Conservation (phyloP, 2,113 vertebrate species). For the Anguilla rostrata region DNA sequence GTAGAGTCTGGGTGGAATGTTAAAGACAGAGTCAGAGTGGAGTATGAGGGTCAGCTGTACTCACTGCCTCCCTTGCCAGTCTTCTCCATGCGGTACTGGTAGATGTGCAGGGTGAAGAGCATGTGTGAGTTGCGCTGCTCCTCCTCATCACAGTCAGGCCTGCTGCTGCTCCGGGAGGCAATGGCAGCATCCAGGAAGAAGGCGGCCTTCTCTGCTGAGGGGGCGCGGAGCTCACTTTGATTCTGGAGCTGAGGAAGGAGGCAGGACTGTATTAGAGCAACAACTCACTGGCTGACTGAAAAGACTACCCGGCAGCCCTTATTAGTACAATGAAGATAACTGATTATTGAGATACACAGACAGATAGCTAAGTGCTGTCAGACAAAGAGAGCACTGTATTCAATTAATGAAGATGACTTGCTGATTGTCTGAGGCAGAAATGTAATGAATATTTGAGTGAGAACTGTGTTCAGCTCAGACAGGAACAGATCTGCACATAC, state of each 20-base stretch:
- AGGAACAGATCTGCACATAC: no score
- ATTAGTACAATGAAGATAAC: background rate
- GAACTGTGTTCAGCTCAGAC: no score
- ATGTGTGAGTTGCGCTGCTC: slow-evolving; percentile 95
- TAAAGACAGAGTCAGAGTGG: background rate
- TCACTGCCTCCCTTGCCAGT: slow-evolving; percentile 93
- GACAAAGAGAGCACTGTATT: background rate
- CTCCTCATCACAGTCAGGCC: slow-evolving; percentile 81
- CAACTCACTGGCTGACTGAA: background rate
- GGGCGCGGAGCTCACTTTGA: slow-evolving; percentile 92
- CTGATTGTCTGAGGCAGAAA: background rate
- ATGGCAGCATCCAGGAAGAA: slow-evolving; percentile 95
- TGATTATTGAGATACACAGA: background rate
- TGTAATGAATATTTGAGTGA: no score
- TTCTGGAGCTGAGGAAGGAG: slow-evolving; percentile 83
- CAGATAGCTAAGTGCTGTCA: background rate
- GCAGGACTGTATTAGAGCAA: background rate
- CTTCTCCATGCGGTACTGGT: slow-evolving; percentile 99
- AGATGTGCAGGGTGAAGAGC: slow-evolving; percentile 97
- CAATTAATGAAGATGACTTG: background rate
- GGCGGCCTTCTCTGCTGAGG: slow-evolving; percentile 91
- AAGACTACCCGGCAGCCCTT: background rate
- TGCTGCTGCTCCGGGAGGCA: slow-evolving; percentile 82
- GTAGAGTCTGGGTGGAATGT: background rate
- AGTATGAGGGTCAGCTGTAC: slow-evolving; percentile 39